phyloP scores from a whole-genome alignment of 2,113 vertebrate genomes.

The Phylloscopus trochilus region DNA sequence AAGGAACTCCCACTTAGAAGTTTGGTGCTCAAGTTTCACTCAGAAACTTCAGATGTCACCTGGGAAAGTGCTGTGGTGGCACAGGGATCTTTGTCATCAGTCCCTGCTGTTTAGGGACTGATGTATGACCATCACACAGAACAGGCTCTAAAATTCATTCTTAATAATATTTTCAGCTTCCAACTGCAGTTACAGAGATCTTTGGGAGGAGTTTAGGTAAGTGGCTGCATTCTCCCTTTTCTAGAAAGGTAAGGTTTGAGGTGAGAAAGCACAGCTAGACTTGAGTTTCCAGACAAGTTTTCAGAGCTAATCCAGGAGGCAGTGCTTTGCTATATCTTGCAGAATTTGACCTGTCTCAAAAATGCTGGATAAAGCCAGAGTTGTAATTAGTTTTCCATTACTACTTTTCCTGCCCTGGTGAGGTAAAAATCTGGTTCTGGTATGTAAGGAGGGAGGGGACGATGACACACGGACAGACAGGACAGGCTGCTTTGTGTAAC shows the following conservation, averaged over 20 bases:
- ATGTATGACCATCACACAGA: background rate
- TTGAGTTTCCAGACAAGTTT: background rate
- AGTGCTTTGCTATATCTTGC: background rate
- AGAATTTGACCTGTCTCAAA: background rate
- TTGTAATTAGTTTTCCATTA: background rate
- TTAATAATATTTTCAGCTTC: background rate
- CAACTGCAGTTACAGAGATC: background rate
- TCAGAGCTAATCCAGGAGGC: background rate
- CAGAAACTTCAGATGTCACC: background rate
- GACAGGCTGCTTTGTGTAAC: background rate
- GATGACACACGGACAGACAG: constrained; percentile 6
- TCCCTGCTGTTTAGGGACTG: background rate
- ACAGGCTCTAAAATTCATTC: background rate
- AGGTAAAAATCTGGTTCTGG: background rate
- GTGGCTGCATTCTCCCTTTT: accelerated
- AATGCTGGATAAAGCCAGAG: background rate
- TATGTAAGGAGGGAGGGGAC: background rate
- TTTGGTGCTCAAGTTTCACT: background rate
- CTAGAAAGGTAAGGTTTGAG: background rate
- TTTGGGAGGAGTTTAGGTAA: background rate
- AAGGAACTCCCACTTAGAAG: background rate
- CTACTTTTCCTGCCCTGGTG: background rate
- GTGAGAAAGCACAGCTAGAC: background rate
- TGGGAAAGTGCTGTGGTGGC: background rate
- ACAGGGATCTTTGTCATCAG: background rate